These are phyloP conservation scores for Borostomias antarcticus DNA, from an alignment of 2,797 vertebrate genomes.

Conservation along the genomic window DNA sequence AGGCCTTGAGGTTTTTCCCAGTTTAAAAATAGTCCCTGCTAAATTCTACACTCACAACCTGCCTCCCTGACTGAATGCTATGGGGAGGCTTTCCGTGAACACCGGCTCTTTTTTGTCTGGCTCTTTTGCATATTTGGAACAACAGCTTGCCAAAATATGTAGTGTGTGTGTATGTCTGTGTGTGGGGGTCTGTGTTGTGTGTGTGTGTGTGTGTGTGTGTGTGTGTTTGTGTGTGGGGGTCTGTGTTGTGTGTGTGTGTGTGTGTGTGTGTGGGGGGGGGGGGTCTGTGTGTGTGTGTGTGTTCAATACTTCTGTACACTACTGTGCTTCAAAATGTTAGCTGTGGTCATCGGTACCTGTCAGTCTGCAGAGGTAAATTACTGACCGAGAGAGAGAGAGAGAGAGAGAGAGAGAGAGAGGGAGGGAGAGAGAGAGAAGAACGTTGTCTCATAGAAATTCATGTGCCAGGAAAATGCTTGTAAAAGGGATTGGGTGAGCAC, in stretches of 20 bases:
- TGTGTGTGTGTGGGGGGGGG: conserved; percentile 2
- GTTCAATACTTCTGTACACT: conserved; percentile 36
- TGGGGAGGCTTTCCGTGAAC: conserved; percentile 50
- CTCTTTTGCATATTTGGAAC: conserved; percentile 38
- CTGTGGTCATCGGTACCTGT: conserved; percentile 30
- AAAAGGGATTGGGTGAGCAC: conserved; percentile 31
- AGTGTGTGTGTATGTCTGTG: conserved; percentile 47
- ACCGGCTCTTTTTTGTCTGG: conserved; percentile 54
- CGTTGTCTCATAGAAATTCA: conserved; percentile 34
- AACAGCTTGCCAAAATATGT: conserved; percentile 51
- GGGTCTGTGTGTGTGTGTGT: conserved; percentile 2
- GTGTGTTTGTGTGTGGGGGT: too few species aligned
- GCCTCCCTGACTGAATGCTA: conserved; percentile 64
- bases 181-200: neutral
- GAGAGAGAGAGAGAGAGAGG: neutral
- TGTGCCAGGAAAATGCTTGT: conserved; percentile 39
- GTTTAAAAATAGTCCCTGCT: conserved; percentile 75
- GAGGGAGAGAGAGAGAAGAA: neutral
- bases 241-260: conserved; percentile 14
- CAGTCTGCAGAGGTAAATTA: conserved; percentile 27
- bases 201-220: neutral
- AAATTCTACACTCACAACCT: conserved; percentile 68
- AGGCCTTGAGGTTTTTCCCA: conserved; percentile 80
- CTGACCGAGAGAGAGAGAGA: conserved; percentile 5
- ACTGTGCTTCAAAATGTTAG: conserved; percentile 30